Percentiles rank a stretch among this genome's conserved stretches.
These are phyloP conservation scores for Syngnathus acus DNA, from an alignment of 2,797 vertebrate genomes.

Conservation along the genomic window DNA sequence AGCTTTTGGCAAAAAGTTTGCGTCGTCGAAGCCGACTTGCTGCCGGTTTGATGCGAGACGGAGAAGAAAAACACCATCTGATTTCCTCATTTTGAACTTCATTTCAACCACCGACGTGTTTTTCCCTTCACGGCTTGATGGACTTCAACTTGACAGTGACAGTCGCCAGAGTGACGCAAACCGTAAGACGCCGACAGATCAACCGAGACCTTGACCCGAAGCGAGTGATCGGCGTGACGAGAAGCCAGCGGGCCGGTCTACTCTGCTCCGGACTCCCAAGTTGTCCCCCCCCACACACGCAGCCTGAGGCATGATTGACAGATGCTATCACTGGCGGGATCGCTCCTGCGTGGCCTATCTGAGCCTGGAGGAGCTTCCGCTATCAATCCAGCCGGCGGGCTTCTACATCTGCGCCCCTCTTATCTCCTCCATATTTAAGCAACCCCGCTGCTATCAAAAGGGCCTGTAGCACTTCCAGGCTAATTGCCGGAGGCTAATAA, in stretches of 20 bases:
- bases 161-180: constrained; percentile 60
- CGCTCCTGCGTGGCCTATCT: constrained; percentile 56
- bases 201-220: constrained; percentile 51
- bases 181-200: constrained; percentile 60
- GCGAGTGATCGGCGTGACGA: constrained; percentile 27
- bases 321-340: constrained; percentile 58
- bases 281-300: constrained; percentile 19
- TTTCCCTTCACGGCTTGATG: constrained; percentile 31
- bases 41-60: not conserved
- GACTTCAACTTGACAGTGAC: constrained; percentile 49
- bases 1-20: constrained; percentile 1
- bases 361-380: constrained; percentile 50
- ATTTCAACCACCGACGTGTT: not conserved
- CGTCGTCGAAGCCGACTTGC: not conserved
- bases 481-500: constrained; percentile 75
- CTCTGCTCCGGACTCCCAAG: constrained; percentile 40
- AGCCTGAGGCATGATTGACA: constrained; percentile 66
- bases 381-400: constrained; percentile 65
- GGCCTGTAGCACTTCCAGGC: constrained; percentile 60
- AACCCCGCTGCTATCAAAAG: constrained; percentile 64
- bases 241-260: constrained; percentile 29
- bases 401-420: constrained; percentile 58
- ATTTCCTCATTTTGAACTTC: too few relatives aligned
- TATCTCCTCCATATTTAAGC: constrained; percentile 71
- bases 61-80: too few relatives aligned